Base-by-base conservation (phyloP, 2,113 vertebrate species). In the Gnathonemus echidnorhynchus region DNA sequence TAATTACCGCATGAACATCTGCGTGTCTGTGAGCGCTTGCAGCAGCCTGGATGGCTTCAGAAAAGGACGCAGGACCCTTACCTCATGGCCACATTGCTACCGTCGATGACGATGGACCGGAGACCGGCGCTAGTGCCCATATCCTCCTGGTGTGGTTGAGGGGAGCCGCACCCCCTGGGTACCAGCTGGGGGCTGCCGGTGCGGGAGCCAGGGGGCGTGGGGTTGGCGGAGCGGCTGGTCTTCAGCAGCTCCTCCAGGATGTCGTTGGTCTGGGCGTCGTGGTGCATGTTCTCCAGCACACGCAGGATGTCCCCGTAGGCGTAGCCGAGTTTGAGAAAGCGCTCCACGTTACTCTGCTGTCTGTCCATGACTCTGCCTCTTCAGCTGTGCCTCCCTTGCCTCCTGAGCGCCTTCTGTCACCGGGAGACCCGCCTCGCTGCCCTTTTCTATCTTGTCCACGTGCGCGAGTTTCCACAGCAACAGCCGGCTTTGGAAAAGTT, bases 21-120 rank as follows among this genome's bases (percentile, higher is more conserved):
- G 31, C 31, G 1, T 70, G 62, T 31, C 11, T 70, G 21, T 5
- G 21, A 24, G 5, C 5, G 9, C 27, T 42, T 48, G 39, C 7
- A 24, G 7, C 21, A 24, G 21, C 21, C 42, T 9, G 3, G 45
- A 10, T 5, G 80, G 7, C 31, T 24, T 84, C 42, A 39, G 15
- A 39, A 11, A 27, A 8, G n/a, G 31, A 27, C 0, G 2, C n/a
- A 1, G 15, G 87, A 48, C 42, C 66, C 94, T 94, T 95, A 98
- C 98, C 98, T 98, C 97, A 98, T 98, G 24, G 98, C 98, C 66
- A 98, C 97, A 0, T 98, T 98, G 95, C 98, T 98, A 87, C 98
- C 98, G 0, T 98, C 97, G 0, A 98, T 98, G 56, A 98, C 97
- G 2, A 98, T 96, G 2, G 97, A 95, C 90, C 97, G 95, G 94